phyloP scores from a whole-genome alignment of 2,113 vertebrate genomes.

The Apodemus speciosus region DNA sequence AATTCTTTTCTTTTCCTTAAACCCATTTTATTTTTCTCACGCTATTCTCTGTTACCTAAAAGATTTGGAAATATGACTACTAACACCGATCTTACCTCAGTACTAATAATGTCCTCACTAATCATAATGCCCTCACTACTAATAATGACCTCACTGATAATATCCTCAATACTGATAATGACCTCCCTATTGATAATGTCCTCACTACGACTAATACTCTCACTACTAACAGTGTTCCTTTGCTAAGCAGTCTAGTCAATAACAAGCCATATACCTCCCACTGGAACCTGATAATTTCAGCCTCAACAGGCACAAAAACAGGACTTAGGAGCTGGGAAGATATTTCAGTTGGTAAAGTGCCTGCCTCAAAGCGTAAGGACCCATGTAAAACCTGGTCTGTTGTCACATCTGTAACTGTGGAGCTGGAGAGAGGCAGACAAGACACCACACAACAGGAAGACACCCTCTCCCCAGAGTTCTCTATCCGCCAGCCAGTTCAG shows the following conservation, averaged over 20 bases:
- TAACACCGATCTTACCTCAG: background rate
- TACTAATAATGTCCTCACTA: background rate
- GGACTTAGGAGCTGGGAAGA: background rate
- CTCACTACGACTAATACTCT: background rate
- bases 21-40: background rate
- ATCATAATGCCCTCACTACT: background rate
- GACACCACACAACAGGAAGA: background rate
- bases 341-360: background rate
- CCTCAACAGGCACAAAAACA: slow-evolving; percentile 32
- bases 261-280: background rate
- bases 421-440: background rate
- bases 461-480: background rate
- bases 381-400: background rate
- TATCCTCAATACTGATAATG: background rate
- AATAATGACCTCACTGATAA: background rate
- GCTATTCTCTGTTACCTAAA: slow-evolving; percentile 43
- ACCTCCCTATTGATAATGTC: background rate
- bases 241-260: slow-evolving; percentile 24
- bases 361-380: background rate
- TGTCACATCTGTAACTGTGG: background rate
- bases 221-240: background rate
- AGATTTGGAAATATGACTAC: slow-evolving; percentile 20
- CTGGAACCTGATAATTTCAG: background rate
- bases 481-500: background rate
- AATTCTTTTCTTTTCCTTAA: slow-evolving; percentile 14